Evolutionary conservation across 2,888 invertebrate genomes (phyloP).

Genomic region (Eugnorisma glareosa): DNA sequence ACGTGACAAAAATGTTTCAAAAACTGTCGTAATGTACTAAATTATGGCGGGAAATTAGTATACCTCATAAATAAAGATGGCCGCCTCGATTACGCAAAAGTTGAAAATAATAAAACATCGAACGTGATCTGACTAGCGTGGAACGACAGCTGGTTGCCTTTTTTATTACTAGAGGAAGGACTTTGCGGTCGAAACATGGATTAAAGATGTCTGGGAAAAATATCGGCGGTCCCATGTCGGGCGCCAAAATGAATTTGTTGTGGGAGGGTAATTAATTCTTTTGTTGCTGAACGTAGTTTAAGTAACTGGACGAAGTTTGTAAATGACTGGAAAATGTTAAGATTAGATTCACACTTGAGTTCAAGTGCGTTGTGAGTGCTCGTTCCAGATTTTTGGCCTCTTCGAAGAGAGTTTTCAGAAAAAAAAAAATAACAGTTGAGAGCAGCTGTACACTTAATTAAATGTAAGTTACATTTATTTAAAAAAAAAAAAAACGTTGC

Average conservation of each 20-base stretch:
- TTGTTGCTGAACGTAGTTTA: neutral
- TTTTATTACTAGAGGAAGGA: slow-evolving; percentile 28
- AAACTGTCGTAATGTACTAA: slow-evolving; percentile 5
- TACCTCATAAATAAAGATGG: slow-evolving; percentile 39
- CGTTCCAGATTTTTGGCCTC: neutral
- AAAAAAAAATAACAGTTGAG: neutral
- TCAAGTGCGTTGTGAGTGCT: neutral
- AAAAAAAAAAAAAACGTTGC: too few relatives aligned
- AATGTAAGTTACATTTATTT: too few relatives aligned
- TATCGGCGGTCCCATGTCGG: slow-evolving; percentile 28
- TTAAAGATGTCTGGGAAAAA: slow-evolving; percentile 15
- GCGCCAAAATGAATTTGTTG: slow-evolving; percentile 19
- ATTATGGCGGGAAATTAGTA: slow-evolving; percentile 26
- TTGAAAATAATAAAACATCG: slow-evolving; percentile 53
- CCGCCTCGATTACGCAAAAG: slow-evolving; percentile 44
- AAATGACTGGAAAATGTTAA: neutral
- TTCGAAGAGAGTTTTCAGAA: neutral
- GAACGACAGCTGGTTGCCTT: slow-evolving; percentile 18
- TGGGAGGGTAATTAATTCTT: neutral
- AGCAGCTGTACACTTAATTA: too few relatives aligned
- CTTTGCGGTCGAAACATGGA: slow-evolving; percentile 9
- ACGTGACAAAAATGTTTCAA: slow-evolving; percentile 41
- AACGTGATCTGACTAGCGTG: slow-evolving; percentile 47
- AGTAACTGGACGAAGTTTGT: neutral
- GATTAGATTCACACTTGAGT: too few relatives aligned